A percentile compares a stretch with the other conserved stretches of the same genome.
Conservation (phyloP, 2,113 vertebrate genomes). For the Petrocephalus zakoni region DNA sequence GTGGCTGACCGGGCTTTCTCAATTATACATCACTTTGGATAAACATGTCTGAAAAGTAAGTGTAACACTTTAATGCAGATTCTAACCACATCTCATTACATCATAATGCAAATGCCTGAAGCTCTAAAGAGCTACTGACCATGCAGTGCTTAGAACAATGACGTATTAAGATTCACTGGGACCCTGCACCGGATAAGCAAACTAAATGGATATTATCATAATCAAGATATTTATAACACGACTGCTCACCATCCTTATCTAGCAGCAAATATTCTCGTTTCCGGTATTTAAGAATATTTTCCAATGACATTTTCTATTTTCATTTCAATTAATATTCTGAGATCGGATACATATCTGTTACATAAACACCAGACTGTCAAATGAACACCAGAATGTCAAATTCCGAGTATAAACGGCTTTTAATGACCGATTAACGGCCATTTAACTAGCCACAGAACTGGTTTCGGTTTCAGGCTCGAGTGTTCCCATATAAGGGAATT, state of each 20-base stretch:
- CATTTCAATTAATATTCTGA: background rate
- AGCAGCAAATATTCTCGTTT: background rate
- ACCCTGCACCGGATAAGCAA: background rate
- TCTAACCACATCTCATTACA: background rate
- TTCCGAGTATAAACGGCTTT: background rate
- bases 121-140: background rate
- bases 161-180: background rate
- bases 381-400: background rate
- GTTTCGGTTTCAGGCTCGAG: background rate
- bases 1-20: background rate
- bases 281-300: background rate
- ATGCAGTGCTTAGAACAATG: background rate
- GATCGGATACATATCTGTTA: background rate
- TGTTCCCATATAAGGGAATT: background rate
- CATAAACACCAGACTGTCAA: background rate
- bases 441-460: background rate
- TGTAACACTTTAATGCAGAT: background rate
- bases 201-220: background rate
- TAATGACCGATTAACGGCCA: background rate
- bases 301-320: background rate
- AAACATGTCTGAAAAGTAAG: background rate
- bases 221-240: background rate
- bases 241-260: background rate
- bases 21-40: background rate
- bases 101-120: background rate